Evolutionary conservation across 2,113 vertebrate species (phyloP).

Genomic region (Myiagra hebetior): DNA sequence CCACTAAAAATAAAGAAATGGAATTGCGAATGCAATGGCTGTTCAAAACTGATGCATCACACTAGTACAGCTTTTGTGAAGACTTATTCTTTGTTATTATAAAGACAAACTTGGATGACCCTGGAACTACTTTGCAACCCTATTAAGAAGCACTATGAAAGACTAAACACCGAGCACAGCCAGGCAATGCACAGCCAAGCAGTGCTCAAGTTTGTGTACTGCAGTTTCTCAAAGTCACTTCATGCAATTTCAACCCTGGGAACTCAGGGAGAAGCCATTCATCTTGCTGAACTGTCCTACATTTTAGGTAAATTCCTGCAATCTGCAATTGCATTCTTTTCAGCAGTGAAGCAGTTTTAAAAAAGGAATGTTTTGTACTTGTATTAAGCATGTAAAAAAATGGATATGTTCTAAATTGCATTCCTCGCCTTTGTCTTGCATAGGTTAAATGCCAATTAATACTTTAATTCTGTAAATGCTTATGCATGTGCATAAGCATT

Average conservation of each 20-base stretch:
- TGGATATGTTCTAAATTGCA: neutral
- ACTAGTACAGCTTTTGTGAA: neutral
- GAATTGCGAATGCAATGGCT: neutral
- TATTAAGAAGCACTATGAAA: neutral
- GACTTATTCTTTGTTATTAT: neutral
- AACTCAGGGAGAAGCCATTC: neutral
- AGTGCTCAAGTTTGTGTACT: neutral
- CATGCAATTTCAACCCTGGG: neutral
- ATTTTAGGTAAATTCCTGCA: neutral
- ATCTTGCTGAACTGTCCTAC: neutral
- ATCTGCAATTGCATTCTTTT: neutral
- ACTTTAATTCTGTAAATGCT: conserved; percentile 35
- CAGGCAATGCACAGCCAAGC: neutral
- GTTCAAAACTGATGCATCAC: neutral
- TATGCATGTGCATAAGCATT: neutral
- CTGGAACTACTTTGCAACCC: neutral
- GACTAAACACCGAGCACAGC: neutral
- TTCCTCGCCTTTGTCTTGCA: neutral
- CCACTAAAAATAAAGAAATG: neutral
- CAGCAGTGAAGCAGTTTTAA: neutral
- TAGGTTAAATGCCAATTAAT: conserved; percentile 24
- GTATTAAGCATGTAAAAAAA: neutral
- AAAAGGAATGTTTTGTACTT: neutral
- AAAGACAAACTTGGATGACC: neutral
- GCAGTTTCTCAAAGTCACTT: neutral